Evolutionary conservation across 2,797 vertebrate species (phyloP).

Genomic region (Tamandua tetradactyla): DNA sequence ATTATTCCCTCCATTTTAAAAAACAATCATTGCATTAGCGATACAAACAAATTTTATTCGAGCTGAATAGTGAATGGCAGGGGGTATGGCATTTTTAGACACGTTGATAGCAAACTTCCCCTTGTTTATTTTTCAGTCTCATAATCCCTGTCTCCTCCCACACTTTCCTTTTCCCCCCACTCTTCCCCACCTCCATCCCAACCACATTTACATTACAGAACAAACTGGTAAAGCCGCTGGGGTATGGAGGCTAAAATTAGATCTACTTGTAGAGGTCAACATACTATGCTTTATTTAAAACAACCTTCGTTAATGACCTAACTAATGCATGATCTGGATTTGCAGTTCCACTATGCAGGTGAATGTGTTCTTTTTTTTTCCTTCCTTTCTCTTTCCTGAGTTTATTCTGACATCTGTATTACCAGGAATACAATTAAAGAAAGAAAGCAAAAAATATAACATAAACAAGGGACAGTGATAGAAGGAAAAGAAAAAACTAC

Average conservation of each 20-base stretch:
- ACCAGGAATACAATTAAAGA: not conserved
- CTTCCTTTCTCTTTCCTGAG: not conserved
- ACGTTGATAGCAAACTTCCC: not conserved
- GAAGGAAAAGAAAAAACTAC: not conserved
- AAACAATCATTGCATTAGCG: not conserved
- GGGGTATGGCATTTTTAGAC: not conserved
- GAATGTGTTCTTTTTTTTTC: not conserved
- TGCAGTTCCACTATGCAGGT: not conserved
- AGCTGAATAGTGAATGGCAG: not conserved
- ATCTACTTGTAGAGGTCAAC: not conserved
- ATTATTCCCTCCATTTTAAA: not conserved
- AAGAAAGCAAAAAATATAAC: not conserved
- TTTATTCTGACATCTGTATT: not conserved
- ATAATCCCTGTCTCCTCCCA: not conserved
- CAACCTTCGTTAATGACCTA: not conserved
- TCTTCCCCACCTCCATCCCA: not conserved
- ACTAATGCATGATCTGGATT: not conserved
- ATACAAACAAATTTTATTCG: not conserved
- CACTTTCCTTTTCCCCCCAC: not conserved
- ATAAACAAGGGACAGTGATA: not conserved
- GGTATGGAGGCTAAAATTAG: not conserved
- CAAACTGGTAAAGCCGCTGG: not conserved
- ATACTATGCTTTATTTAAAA: not conserved
- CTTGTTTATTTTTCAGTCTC: not conserved
- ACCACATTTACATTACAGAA: not conserved